phyloP scores from a whole-genome alignment of 53 echinoderm and acorn worm species.

The Arbacia lixula region DNA sequence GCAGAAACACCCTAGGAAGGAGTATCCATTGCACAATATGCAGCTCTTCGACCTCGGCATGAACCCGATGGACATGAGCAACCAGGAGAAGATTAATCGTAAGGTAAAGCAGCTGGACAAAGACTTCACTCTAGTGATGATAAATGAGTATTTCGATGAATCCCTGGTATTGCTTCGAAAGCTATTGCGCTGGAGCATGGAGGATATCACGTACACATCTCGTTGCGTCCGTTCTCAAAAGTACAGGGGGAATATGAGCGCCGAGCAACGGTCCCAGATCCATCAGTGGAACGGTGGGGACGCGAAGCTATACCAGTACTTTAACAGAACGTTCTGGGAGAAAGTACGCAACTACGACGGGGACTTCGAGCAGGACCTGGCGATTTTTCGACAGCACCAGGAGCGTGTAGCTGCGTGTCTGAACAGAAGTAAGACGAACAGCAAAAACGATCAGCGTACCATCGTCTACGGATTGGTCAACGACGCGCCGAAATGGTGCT shows the following conservation, averaged over 20 bases:
- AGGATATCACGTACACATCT: constrained; percentile 64
- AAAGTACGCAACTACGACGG: constrained; percentile 57
- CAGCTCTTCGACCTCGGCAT: constrained; percentile 60
- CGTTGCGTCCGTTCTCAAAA: constrained; percentile 30
- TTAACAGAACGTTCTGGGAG: constrained; percentile 65
- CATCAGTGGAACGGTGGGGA: constrained; percentile 64
- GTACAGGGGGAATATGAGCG: constrained; percentile 11
- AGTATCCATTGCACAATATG: constrained; percentile 29
- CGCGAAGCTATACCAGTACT: constrained; percentile 61
- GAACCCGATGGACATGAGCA: constrained; percentile 35
- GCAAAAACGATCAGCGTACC: background rate
- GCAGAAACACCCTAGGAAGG: constrained; percentile 13
- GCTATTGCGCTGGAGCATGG: constrained; percentile 58
- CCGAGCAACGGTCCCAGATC: constrained; percentile 16
- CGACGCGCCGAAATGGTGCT: constrained; percentile 24
- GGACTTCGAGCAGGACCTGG: constrained; percentile 50
- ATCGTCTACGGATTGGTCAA: background rate
- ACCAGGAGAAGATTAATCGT: background rate
- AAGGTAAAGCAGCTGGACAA: constrained; percentile 57
- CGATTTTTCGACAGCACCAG: constrained; percentile 16
- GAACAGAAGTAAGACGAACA: background rate
- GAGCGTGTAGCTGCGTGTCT: background rate
- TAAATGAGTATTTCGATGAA: constrained; percentile 69
- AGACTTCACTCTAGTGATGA: constrained; percentile 59
- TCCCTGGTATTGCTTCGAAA: constrained; percentile 57